Conservation (phyloP, 1,140 invertebrate genomes). For the Drosophila nigrodunni region DNA sequence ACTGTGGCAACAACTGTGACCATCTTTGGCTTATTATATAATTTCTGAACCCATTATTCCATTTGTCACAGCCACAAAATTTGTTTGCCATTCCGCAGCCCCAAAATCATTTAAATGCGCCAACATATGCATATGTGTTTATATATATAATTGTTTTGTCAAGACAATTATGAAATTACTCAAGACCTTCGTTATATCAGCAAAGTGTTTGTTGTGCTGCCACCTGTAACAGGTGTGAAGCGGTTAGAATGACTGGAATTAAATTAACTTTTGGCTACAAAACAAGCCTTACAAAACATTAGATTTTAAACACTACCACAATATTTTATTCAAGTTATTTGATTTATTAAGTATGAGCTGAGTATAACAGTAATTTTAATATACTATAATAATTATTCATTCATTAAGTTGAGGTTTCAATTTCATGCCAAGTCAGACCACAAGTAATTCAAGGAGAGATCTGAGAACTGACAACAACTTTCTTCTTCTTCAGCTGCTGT, state of each 20-base stretch:
- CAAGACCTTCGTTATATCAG: conserved; percentile 77
- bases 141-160: conserved; percentile 30
- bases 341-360: too few relatives aligned
- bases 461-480: conserved; percentile 32
- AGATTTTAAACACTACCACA: too few relatives aligned
- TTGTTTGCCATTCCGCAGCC: conserved; percentile 55
- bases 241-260: conserved; percentile 14
- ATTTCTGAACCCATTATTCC: conserved; percentile 74
- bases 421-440: conserved; percentile 11
- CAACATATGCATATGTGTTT: conserved; percentile 15
- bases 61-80: conserved; percentile 73
- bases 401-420: conserved; percentile 15
- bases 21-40: conserved; percentile 65
- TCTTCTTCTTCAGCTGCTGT: conserved; percentile 31
- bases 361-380: not conserved
- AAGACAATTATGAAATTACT: conserved; percentile 66
- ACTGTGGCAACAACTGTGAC: conserved; percentile 65
- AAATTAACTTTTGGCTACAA: not conserved
- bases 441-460: conserved; percentile 30
- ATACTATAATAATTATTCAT: conserved; percentile 6
- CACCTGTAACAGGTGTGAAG: conserved; percentile 15
- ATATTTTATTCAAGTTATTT: too few relatives aligned
- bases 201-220: conserved; percentile 46
- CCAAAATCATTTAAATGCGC: conserved; percentile 74
- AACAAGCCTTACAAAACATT: too few relatives aligned